Evolutionary conservation across 37 sponge, comb jelly and placozoan species (phyloP), one percentile per base, ranked within the genome.

Genomic region (Diacarnus erythraeanus): DNA sequence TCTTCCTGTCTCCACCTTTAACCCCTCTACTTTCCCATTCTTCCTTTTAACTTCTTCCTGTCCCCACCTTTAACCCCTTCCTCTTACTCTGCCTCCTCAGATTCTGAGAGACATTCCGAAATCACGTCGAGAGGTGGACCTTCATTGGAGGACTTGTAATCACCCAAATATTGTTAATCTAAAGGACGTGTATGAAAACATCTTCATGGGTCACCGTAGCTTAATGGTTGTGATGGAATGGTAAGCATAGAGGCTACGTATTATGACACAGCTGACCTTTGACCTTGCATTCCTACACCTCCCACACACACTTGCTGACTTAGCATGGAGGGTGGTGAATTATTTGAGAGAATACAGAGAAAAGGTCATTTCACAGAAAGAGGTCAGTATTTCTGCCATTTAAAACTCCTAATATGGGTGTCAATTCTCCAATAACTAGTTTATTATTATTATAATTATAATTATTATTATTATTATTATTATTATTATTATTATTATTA

Each of bases 241-340:
- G 97, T 96, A 36, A 68, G 88, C 34, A n/a, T 18, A 5, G 37
- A 10, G 69, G 4, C 20, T 8, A 61, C 51, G 6, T 47, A 47
- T 47, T n/a, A n/a, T n/a, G n/a, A n/a, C n/a, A n/a, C n/a, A n/a
- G n/a, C n/a, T n/a, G n/a, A n/a, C n/a, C n/a, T n/a, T n/a, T n/a
- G n/a, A n/a, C n/a, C n/a, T n/a, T n/a, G n/a, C n/a, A n/a, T n/a
- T n/a, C n/a, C n/a, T n/a, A n/a, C n/a, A n/a, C n/a, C n/a, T n/a
- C n/a, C 51, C 51, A 15, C 51, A 15, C 51, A 15, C 12, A 12
- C 12, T 47, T 47, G 51, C 51, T 47, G 51, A 10, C 76, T 29
- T 76, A 97, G 95, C 71, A 97, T 97, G 98, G 91, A 87, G 59
- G 98, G 98, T n/a, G 93, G 95, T n/a, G 98, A 97, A 41, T 72